Conservation (phyloP, 2,888 invertebrate genomes). For the Rhagophthalmus giganteus region DNA sequence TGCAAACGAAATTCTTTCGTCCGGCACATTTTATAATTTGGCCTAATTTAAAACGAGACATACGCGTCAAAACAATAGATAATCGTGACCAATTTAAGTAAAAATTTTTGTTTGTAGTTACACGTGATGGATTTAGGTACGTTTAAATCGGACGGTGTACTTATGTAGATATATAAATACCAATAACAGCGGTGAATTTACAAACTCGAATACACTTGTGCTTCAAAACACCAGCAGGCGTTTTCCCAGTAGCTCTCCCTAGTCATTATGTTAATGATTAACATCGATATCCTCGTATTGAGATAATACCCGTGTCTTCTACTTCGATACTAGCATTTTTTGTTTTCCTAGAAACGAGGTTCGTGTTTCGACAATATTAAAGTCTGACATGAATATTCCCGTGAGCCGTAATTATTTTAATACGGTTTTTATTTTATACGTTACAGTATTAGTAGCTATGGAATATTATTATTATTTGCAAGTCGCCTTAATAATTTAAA, state of each 20-base stretch:
- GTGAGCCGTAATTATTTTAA: slow-evolving; percentile 31
- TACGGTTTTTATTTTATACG: slow-evolving; percentile 19
- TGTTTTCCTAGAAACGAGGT: slow-evolving; percentile 27
- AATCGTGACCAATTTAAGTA: no score
- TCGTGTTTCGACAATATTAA: slow-evolving; percentile 33
- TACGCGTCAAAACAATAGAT: no score
- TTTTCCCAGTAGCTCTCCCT: slow-evolving; percentile 32
- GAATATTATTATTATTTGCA: slow-evolving; percentile 13
- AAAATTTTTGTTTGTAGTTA: no score
- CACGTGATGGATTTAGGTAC: no score
- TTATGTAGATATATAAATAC: no score
- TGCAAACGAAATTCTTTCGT: no score
- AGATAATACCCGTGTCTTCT: slow-evolving; percentile 32
- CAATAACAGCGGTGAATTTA: no score
- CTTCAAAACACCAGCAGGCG: slow-evolving; percentile 20
- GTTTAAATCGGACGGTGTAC: no score
- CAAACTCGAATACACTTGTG: slow-evolving; percentile 14
- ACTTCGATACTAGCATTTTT: slow-evolving; percentile 26
- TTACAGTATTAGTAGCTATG: slow-evolving; percentile 10
- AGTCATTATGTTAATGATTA: slow-evolving; percentile 35
- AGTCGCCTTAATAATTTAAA: slow-evolving; percentile 5
- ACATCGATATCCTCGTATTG: slow-evolving; percentile 32
- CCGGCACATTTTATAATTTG: no score
- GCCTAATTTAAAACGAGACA: no score
- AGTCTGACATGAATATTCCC: slow-evolving; percentile 31